Evolutionary conservation across 2,113 vertebrate genomes (phyloP).

Genomic region (Bettongia penicillata): DNA sequence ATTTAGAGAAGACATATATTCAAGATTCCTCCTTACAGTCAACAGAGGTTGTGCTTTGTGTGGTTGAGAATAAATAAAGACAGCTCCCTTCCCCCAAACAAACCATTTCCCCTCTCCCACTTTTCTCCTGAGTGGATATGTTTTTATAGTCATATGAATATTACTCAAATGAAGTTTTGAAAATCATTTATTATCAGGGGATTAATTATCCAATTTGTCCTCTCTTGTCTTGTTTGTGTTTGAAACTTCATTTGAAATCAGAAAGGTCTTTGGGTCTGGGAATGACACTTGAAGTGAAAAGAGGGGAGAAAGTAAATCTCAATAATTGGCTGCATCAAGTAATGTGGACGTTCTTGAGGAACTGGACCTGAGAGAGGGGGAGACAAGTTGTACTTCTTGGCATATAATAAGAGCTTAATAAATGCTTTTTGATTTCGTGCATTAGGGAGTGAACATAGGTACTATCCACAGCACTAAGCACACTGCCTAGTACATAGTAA

Average conservation of each 20-base stretch:
- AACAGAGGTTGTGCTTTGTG: constrained; percentile 48
- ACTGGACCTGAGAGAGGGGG: background rate
- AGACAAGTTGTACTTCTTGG: background rate
- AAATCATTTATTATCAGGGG: constrained; percentile 65
- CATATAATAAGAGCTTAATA: background rate
- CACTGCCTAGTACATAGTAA: background rate
- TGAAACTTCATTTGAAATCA: constrained; percentile 32
- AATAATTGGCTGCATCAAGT: background rate
- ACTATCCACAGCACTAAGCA: background rate
- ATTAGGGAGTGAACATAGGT: background rate
- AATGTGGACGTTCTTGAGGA: background rate
- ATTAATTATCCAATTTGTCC: background rate
- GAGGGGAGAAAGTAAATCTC: background rate
- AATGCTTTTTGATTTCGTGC: background rate
- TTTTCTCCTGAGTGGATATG: background rate
- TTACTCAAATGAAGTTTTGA: constrained; percentile 32
- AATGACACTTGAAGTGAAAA: constrained; percentile 35
- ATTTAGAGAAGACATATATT: constrained; percentile 69
- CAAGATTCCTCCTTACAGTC: constrained; percentile 60
- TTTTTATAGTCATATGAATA: background rate
- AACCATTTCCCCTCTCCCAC: background rate
- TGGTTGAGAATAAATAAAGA: constrained; percentile 65
- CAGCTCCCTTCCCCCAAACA: constrained; percentile 29
- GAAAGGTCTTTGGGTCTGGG: constrained; percentile 20
- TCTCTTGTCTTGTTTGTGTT: background rate